Percentiles rank a stretch among this genome's conserved stretches.
These are phyloP conservation scores for Pantherophis alleghaniensis DNA, from an alignment of 2,797 vertebrate species.

Conservation along the genomic window DNA sequence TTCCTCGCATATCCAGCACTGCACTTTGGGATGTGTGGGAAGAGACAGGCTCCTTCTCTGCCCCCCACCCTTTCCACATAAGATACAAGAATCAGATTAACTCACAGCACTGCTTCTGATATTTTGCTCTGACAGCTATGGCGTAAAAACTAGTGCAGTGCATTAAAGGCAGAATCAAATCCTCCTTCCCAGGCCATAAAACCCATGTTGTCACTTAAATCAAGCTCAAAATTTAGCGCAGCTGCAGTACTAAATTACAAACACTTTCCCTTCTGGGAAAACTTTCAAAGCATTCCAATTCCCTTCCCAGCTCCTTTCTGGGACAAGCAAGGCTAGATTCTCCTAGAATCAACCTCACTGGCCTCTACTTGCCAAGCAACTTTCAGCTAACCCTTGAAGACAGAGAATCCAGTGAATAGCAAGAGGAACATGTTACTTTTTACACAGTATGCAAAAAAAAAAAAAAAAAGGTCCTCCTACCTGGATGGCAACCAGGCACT, in stretches of 20 bases:
- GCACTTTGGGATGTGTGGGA: neutral
- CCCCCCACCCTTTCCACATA: neutral
- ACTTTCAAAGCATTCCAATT: neutral
- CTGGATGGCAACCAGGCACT: slow-evolving; percentile 92
- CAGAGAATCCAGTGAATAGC: neutral
- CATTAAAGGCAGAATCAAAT: neutral
- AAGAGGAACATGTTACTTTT: neutral
- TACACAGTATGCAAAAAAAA: neutral
- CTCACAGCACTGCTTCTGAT: neutral
- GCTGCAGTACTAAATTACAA: neutral
- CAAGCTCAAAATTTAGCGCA: neutral
- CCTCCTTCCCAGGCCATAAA: neutral
- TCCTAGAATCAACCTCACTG: neutral
- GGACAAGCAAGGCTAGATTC: neutral
- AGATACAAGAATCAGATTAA: neutral
- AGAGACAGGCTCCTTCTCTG: neutral
- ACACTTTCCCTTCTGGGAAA: neutral
- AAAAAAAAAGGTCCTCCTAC: slow-evolving; percentile 62
- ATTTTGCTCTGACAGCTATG: neutral
- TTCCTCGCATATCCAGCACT: neutral
- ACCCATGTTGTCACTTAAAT: neutral
- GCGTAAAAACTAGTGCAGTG: neutral
- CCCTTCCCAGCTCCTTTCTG: neutral
- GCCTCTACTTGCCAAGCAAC: too few relatives aligned
- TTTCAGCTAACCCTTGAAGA: too few relatives aligned